Conservation (phyloP, 2,797 vertebrate species). For the Intellagama lesueurii region DNA sequence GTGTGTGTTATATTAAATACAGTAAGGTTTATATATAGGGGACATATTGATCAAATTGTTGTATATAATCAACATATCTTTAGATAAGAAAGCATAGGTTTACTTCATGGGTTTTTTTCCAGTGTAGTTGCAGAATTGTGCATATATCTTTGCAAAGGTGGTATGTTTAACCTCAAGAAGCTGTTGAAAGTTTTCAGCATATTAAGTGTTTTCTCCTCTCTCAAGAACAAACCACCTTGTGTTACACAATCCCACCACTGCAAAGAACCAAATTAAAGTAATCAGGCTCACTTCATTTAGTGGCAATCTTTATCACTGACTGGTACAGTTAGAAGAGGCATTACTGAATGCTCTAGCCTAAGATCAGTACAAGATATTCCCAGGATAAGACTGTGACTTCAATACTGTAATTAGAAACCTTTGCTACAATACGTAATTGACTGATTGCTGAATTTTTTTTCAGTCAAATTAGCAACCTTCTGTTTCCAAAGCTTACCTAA, state of each 20-base stretch:
- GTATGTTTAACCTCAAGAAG: not conserved
- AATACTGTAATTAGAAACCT: conserved; percentile 63
- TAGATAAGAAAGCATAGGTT: not conserved
- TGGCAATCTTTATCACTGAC: conserved; percentile 56
- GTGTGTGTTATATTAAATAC: not conserved
- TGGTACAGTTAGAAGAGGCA: conserved; percentile 52
- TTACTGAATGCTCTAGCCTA: conserved; percentile 57
- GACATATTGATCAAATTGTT: not conserved
- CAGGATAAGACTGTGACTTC: conserved; percentile 59
- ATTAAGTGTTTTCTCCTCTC: not conserved
- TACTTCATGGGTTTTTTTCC: not conserved
- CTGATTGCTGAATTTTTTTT: conserved; percentile 21
- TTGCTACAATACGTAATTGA: conserved; percentile 64
- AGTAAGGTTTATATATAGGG: not conserved
- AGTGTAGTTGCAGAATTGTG: not conserved
- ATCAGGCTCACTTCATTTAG: conserved; percentile 61
- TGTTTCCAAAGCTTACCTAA: conserved; percentile 58
- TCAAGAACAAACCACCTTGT: conserved; percentile 41
- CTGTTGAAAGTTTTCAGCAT: not conserved
- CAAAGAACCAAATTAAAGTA: conserved; percentile 46
- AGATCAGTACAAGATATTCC: conserved; percentile 59
- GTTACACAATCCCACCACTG: conserved; percentile 35
- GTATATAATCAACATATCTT: not conserved
- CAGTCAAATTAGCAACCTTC: conserved; percentile 40
- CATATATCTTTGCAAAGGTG: not conserved